Evolutionary conservation across 2,888 invertebrate genomes (phyloP), one percentile per base, ranked within the genome.

Genomic region (Esperia sulphurella): DNA sequence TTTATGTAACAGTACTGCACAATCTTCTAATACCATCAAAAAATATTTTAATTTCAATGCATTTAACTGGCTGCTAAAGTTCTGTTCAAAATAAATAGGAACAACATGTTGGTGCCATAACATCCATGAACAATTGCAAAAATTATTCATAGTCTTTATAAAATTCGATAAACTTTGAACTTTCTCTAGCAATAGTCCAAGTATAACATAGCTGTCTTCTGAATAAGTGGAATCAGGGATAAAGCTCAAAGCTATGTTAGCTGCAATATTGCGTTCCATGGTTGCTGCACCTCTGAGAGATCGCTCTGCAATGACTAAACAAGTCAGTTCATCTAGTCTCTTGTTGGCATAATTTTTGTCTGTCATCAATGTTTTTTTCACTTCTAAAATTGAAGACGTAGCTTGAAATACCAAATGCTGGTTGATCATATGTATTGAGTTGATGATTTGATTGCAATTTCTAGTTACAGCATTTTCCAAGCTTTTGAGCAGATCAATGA

Each of bases 371-470:
- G 91, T 90, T 86, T 93, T 95, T 79, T 94, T 94, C 0, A 94
- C 93, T 50, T 88, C 91, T 43, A 91, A 84, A 48, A 97, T 85
- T 41, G 93, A 90, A 41, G 91, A 91, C 40, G 96, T 85, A 7
- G 94, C 92, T 77, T 94, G 94, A 76, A 95, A 95, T 57, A 93
- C 91, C 40, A 96, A 88, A 80, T 96, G 95, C 68, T 97, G 97
- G 12, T 94, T 81, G 41, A 96, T 93, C 76, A 96, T 93, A 62
- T 93, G 92, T 46, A 94, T 90, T 9, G 95, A 93, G 66, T 94
- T 93, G 14, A 94, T 91, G 45, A 97, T 92, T 55, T 93, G 90
- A 53, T 93, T 90, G 43, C 93, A 91, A 70, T 96, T 92, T 37
- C 93, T 88, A 47, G 92, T 91, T 61, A 95, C 94, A 10, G 92